Conservation (phyloP, 2,113 vertebrate species). For the Sminthopsis crassicaudata region DNA sequence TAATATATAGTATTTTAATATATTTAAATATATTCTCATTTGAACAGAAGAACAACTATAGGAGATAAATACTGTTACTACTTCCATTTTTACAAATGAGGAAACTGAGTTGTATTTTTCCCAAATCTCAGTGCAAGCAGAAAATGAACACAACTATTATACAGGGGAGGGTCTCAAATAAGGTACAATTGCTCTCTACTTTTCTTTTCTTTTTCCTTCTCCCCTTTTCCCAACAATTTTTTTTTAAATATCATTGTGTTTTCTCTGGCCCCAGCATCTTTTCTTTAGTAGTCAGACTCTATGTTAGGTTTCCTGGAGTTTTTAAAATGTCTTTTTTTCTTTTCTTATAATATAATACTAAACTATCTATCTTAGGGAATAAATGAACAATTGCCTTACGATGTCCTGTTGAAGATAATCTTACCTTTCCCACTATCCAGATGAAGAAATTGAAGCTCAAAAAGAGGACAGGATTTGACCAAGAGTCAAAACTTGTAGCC, state of each 20-base stretch:
- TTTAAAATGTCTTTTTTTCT: background rate
- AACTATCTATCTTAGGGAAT: background rate
- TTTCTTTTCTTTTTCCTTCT: background rate
- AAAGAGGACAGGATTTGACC: background rate
- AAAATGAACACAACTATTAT: background rate
- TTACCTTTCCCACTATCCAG: background rate
- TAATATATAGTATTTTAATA: background rate
- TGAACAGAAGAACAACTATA: background rate
- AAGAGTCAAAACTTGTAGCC: background rate
- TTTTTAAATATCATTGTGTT: background rate
- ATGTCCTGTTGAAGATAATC: background rate
- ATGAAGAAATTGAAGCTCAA: background rate
- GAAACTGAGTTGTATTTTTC: background rate
- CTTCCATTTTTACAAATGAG: background rate
- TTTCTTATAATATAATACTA: background rate
- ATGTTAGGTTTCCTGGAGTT: background rate
- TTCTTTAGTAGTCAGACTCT: background rate
- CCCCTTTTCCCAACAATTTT: background rate
- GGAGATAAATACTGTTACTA: background rate
- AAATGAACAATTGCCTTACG: background rate
- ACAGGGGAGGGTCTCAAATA: background rate
- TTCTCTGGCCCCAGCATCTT: background rate
- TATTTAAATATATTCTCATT: background rate
- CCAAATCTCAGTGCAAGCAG: background rate
- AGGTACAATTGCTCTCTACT: background rate